These are phyloP conservation scores for Lichenostomus cassidix DNA, from an alignment of 2,113 vertebrate genomes.

Conservation along the genomic window DNA sequence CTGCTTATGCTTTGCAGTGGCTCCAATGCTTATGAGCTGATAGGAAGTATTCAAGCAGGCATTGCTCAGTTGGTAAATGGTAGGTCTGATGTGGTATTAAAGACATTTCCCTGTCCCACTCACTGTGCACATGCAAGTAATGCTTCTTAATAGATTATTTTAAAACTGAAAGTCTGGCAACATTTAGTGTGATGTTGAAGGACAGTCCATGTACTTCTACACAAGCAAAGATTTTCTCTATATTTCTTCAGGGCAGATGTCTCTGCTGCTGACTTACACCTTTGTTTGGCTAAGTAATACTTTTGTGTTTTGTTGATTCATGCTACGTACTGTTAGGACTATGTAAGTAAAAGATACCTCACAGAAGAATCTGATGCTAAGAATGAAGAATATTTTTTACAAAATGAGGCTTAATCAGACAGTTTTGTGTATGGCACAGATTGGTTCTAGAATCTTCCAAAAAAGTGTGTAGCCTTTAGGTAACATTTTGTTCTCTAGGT, in stretches of 20 bases:
- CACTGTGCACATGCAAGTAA: not conserved
- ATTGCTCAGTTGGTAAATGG: not conserved
- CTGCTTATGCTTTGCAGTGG: not conserved
- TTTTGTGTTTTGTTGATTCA: not conserved
- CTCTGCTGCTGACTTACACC: not conserved
- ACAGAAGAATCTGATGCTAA: not conserved
- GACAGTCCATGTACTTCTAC: not conserved
- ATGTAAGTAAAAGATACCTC: not conserved
- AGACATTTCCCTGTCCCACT: not conserved
- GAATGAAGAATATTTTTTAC: not conserved
- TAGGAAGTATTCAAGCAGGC: not conserved
- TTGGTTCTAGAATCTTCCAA: not conserved
- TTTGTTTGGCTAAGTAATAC: not conserved
- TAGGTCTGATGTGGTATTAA: not conserved
- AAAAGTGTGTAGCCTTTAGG: accelerated
- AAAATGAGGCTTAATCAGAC: not conserved
- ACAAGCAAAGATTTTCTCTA: not conserved
- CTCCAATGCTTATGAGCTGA: not conserved
- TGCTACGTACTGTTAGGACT: not conserved
- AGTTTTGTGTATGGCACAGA: not conserved
- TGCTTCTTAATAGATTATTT: not conserved
- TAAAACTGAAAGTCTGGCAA: not conserved
- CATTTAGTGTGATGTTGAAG: not conserved
- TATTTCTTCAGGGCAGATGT: not conserved
- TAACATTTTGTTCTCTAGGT: not conserved